Percentiles rank a stretch among this genome's conserved stretches.
phyloP scores from a whole-genome alignment of 2,797 vertebrate genomes.

The Eidolon dupreanum region DNA sequence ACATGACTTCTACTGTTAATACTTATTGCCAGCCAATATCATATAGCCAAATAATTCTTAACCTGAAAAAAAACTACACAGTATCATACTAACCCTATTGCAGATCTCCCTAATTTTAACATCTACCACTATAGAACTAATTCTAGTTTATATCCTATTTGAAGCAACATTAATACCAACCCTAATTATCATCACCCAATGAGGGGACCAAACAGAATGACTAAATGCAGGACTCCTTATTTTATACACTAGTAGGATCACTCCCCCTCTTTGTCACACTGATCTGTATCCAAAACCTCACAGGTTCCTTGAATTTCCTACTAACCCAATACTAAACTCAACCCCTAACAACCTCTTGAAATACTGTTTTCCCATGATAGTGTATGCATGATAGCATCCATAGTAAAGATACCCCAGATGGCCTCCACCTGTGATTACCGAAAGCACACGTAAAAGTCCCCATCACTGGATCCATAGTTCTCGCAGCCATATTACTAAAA shows the following conservation, averaged over 20 bases:
- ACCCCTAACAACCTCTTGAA: background rate
- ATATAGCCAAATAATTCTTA: too few species aligned
- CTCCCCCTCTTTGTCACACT: conserved; percentile 29
- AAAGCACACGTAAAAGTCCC: too few species aligned
- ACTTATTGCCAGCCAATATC: too few species aligned
- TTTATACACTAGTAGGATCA: conserved; percentile 56
- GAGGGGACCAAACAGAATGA: conserved; percentile 71
- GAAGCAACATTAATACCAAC: background rate
- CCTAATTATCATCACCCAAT: conserved; percentile 69
- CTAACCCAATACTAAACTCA: accelerated
- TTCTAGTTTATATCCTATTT: background rate
- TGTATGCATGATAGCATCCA: too few species aligned
- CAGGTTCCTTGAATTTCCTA: accelerated
- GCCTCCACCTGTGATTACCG: too few species aligned
- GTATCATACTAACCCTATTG: too few species aligned
- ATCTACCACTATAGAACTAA: background rate
- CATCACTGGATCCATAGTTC: too few species aligned
- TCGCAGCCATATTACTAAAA: too few species aligned
- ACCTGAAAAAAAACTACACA: too few species aligned
- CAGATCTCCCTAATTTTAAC: background rate
- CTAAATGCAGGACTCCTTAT: conserved; percentile 59
- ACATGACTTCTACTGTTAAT: too few species aligned
- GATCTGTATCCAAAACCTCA: accelerated
- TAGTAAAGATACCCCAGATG: too few species aligned
- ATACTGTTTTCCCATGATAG: conserved; percentile 16